Base-by-base conservation (phyloP, 2,888 invertebrate genomes). In the Dioctria linearis region DNA sequence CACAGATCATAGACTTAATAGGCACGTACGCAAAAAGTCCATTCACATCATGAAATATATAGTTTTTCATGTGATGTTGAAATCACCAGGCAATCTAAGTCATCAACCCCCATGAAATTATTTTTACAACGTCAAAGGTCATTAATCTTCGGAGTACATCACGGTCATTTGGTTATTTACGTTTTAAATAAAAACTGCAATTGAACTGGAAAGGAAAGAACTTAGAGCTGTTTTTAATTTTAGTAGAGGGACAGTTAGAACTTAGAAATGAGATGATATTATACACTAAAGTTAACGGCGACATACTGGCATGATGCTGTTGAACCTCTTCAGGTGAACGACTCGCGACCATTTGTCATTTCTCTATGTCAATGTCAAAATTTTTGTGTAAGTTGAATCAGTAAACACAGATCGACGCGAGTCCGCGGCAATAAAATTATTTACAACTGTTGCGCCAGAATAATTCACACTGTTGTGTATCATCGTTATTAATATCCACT, bases 341-440 rank as follows among this genome's bases (percentile, higher is more conserved):
- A 37, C 69, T 51, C 43, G 5, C 49, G 69, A 39, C 49, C 25
- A 69, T 69, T 69, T 69, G 37, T 69, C 69, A 69, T 69, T 51
- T 69, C 69, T 69, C 51, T 69, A 69, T 49, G 69, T 69, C 69
- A 69, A 69, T 51, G 69, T 69, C 69, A 69, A 69, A 51, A 69
- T 25, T 49, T 69, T n/a, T 51, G 51, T 25, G 25, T 51, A 37
- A 54, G 69, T 51, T 69, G 69, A 39, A 69, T 11, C 49, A 51
- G 69, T 69, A 69, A 69, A 69, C 69, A 69, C 49, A 51, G 37
- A 69, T 51, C 51, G 49, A 25, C 69, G 37, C 11, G 39, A 37
- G 39, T 9, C 0, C 69, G 51, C 25, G 25, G 25, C 25, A 37
- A 69, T 51, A 4, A 54, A 8, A n/a, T 11, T 3, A 11, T 4